Conservation (phyloP, 2,797 vertebrate genomes). For the Sandelia bainsii region DNA sequence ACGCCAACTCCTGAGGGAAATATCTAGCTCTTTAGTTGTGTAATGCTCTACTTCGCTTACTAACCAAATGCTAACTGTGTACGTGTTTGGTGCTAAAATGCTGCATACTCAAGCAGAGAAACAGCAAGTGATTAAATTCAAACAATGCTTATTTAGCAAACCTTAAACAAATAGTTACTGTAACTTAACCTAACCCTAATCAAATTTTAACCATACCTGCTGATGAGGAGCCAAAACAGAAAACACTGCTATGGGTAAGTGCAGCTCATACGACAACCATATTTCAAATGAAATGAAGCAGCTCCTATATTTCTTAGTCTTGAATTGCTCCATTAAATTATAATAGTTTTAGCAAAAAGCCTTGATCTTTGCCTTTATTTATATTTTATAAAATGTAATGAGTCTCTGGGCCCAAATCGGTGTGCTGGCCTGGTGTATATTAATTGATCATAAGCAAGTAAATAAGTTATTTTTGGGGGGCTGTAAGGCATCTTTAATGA, state of each 20-base stretch:
- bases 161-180: neutral
- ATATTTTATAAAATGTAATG: conserved; percentile 38
- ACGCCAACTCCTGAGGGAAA: neutral
- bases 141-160: neutral
- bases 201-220: neutral
- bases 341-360: conserved; percentile 24
- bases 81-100: neutral
- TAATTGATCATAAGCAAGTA: conserved; percentile 58
- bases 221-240: neutral
- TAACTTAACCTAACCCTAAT: neutral
- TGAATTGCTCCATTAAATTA: conserved; percentile 26
- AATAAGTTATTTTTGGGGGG: conserved; percentile 38
- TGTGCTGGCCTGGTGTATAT: conserved; percentile 31
- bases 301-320: neutral
- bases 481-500: conserved; percentile 62
- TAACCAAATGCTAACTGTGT: neutral
- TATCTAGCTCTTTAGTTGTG: neutral
- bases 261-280: neutral
- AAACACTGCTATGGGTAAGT: neutral
- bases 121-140: no score
- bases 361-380: conserved; percentile 51
- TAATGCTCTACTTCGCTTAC: neutral
- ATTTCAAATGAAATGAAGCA: conserved; percentile 9
- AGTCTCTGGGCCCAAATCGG: conserved; percentile 32
- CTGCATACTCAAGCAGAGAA: neutral